Conservation (phyloP, 2,888 invertebrate species). For the Limnephilus auricula region DNA sequence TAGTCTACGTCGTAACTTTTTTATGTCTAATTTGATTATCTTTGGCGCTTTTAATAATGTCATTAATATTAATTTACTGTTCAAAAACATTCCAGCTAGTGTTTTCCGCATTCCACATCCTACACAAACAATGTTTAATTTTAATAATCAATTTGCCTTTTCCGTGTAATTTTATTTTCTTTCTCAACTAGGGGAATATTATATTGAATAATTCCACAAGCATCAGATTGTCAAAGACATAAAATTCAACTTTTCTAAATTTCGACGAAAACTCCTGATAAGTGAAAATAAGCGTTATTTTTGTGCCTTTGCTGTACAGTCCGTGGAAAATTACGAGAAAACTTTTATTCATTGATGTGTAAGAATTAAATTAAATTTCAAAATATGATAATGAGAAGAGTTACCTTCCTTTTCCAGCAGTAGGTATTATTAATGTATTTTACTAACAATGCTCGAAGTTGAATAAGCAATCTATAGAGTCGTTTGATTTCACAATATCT, state of each 20-base stretch:
- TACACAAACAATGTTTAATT: neutral
- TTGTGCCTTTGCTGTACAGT: neutral
- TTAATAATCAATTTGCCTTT: neutral
- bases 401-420: neutral
- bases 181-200: neutral
- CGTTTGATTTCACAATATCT: neutral
- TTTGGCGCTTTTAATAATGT: neutral
- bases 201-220: neutral
- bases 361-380: conserved; percentile 2
- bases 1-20: neutral
- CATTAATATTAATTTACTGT: neutral
- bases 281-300: neutral
- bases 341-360: conserved; percentile 2
- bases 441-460: neutral
- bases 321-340: neutral
- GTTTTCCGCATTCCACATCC: neutral
- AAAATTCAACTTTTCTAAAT: neutral
- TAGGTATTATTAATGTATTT: conserved; percentile 2
- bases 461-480: neutral
- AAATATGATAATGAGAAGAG: neutral
- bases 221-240: neutral
- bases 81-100: neutral
- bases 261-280: neutral
- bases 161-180: neutral
- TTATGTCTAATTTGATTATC: neutral